Evolutionary conservation across 2,113 vertebrate genomes (phyloP).

Genomic region (Kryptolebias marmoratus): DNA sequence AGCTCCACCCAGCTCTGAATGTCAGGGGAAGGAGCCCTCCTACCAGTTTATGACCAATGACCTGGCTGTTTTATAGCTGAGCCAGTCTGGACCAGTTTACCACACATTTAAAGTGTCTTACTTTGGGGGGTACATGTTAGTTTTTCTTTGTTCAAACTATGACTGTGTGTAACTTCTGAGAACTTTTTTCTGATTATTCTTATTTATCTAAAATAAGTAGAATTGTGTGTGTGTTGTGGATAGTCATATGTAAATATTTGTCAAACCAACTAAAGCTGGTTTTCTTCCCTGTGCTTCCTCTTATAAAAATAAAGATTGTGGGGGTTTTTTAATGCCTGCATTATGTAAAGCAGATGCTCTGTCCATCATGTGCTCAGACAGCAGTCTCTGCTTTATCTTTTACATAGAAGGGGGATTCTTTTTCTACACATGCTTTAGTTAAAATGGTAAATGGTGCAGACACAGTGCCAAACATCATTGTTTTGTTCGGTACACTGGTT

Average conservation of each 20-base stretch:
- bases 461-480: background rate
- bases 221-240: slow-evolving; percentile 8
- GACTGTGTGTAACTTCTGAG: slow-evolving; percentile 3
- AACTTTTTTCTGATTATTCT: background rate
- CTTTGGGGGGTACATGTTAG: background rate
- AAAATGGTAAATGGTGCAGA: slow-evolving; percentile 6
- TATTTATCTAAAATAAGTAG: slow-evolving; percentile 13
- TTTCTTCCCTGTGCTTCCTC: slow-evolving; percentile 6
- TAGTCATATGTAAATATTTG: slow-evolving; percentile 25
- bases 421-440: slow-evolving; percentile 33
- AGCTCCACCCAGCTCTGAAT: slow-evolving; percentile 3
- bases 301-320: slow-evolving; percentile 32
- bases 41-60: slow-evolving; percentile 58
- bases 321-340: slow-evolving; percentile 28
- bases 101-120: slow-evolving; percentile 36
- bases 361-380: slow-evolving; percentile 30
- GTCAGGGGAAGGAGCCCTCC: slow-evolving; percentile 26
- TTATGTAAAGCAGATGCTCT: slow-evolving; percentile 46
- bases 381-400: slow-evolving; percentile 11
- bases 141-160: slow-evolving; percentile 9
- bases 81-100: slow-evolving; percentile 62
- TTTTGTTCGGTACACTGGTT: slow-evolving; percentile 13
- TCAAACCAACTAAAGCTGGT: background rate
- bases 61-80: slow-evolving; percentile 51
- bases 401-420: slow-evolving; percentile 7